A percentile compares a stretch with the other conserved stretches of the same genome.
These are phyloP conservation scores for Eulithis testata DNA, from an alignment of 2,888 invertebrate genomes.

Conservation along the genomic window DNA sequence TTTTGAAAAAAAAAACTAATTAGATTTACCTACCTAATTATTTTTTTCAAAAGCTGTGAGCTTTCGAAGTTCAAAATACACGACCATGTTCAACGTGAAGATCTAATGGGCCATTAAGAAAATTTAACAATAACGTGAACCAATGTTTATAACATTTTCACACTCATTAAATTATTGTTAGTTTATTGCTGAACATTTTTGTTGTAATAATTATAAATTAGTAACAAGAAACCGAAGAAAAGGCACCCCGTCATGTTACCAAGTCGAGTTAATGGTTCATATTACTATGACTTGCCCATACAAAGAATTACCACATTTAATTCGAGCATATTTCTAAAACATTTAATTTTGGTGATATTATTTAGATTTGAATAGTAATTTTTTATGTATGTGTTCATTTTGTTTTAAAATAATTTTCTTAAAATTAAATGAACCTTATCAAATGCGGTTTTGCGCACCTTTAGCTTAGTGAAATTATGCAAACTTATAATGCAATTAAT, in stretches of 20 bases:
- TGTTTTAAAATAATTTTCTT: too few relatives aligned
- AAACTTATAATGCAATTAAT: too few relatives aligned
- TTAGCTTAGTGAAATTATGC: too few relatives aligned
- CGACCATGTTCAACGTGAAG: constrained; percentile 50
- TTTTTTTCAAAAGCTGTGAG: too few relatives aligned
- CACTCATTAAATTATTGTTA: constrained; percentile 60
- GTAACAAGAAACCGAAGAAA: constrained; percentile 58
- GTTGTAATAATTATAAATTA: constrained; percentile 65
- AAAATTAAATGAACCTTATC: too few relatives aligned
- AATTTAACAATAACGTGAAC: constrained; percentile 49
- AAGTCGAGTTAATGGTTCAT: constrained; percentile 24
- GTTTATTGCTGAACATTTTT: constrained; percentile 58
- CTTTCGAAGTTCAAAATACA: constrained; percentile 8
- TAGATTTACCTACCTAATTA: too few relatives aligned
- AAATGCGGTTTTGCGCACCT: too few relatives aligned
- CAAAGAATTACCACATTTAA: background rate
- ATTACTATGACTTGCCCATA: background rate
- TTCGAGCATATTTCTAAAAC: too few relatives aligned
- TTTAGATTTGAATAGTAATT: too few relatives aligned
- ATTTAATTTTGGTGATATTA: too few relatives aligned
- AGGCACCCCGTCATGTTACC: constrained; percentile 42
- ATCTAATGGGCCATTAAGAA: constrained; percentile 58
- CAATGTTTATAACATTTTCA: constrained; percentile 60
- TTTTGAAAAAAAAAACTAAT: constrained; percentile 14
- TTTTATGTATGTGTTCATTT: too few relatives aligned